These are phyloP conservation scores for Sphaeridia pumilis DNA, from an alignment of 2,888 invertebrate species.

Conservation along the genomic window DNA sequence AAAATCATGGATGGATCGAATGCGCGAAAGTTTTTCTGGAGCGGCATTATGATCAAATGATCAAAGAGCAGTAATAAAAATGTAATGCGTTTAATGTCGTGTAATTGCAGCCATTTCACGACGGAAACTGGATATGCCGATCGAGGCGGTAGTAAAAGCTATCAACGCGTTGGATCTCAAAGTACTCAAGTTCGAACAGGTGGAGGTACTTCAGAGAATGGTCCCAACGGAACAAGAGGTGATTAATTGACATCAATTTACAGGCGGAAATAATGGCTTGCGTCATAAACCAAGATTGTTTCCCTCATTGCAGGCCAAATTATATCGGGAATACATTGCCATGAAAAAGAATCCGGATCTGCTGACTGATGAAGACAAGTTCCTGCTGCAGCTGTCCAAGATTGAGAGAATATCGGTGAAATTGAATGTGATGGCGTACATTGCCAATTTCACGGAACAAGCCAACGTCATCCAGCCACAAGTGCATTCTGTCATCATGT, in stretches of 20 bases:
- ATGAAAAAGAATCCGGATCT: conserved; percentile 78
- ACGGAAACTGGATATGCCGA: conserved; percentile 85
- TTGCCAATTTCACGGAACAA: conserved; percentile 94
- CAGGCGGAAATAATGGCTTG: too few relatives aligned
- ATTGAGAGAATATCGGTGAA: conserved; percentile 90
- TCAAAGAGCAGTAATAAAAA: too few relatives aligned
- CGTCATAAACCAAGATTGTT: too few relatives aligned
- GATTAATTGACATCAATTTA: too few relatives aligned
- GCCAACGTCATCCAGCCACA: conserved; percentile 51
- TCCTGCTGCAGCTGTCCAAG: conserved; percentile 69
- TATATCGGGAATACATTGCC: conserved; percentile 78
- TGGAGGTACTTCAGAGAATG: conserved; percentile 91
- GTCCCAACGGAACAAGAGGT: conserved; percentile 92
- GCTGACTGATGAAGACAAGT: conserved; percentile 93
- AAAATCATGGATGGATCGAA: too few relatives aligned
- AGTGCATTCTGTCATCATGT: conserved; percentile 88
- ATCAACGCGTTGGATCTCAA: conserved; percentile 82
- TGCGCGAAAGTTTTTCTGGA: too few relatives aligned
- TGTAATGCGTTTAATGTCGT: too few relatives aligned
- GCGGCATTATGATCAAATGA: too few relatives aligned
- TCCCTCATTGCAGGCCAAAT: conserved; percentile 64
- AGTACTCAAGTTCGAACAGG: conserved; percentile 76
- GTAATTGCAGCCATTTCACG: conserved; percentile 75
- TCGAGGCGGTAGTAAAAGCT: conserved; percentile 75
- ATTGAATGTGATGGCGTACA: conserved; percentile 90